phyloP scores from a whole-genome alignment of 2,888 invertebrate species.

The Eumacrocentrus americanus region DNA sequence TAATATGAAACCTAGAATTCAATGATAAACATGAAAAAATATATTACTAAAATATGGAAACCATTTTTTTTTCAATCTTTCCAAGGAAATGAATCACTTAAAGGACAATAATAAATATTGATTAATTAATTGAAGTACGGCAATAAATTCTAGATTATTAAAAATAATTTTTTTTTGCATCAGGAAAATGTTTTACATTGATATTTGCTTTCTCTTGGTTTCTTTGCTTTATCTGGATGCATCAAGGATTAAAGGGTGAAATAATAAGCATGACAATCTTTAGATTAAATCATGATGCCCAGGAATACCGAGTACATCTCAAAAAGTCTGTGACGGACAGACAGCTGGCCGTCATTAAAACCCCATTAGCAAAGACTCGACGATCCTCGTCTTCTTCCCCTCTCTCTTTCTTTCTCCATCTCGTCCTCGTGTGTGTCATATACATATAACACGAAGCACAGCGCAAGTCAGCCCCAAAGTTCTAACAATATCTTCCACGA shows the following conservation, averaged over 20 bases:
- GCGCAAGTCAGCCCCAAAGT: constrained; percentile 45
- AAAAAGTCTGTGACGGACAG: constrained; percentile 57
- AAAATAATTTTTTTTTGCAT: too few relatives aligned
- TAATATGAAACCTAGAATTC: constrained; percentile 4
- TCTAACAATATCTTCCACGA: constrained; percentile 59
- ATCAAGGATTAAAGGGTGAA: too few relatives aligned
- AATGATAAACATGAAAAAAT: neutral
- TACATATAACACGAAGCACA: constrained; percentile 29
- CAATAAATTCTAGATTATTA: too few relatives aligned
- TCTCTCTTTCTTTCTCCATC: constrained; percentile 27
- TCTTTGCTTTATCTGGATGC: neutral
- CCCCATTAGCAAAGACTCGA: constrained; percentile 48
- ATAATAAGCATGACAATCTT: neutral
- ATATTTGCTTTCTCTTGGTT: too few relatives aligned
- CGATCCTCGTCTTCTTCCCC: constrained; percentile 45
- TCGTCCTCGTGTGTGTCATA: constrained; percentile 19
- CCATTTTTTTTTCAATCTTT: too few relatives aligned
- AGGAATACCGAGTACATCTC: constrained; percentile 41
- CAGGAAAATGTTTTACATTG: too few relatives aligned
- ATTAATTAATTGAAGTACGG: too few relatives aligned
- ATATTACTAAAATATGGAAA: neutral
- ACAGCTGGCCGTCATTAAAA: constrained; percentile 63
- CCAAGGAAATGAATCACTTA: too few relatives aligned
- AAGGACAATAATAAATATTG: too few relatives aligned
- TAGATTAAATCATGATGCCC: constrained; percentile 2